Percentiles rank a stretch among this genome's conserved stretches.
These are phyloP conservation scores for Salvelinus namaycush DNA, from an alignment of 2,113 vertebrate species.

Conservation along the genomic window DNA sequence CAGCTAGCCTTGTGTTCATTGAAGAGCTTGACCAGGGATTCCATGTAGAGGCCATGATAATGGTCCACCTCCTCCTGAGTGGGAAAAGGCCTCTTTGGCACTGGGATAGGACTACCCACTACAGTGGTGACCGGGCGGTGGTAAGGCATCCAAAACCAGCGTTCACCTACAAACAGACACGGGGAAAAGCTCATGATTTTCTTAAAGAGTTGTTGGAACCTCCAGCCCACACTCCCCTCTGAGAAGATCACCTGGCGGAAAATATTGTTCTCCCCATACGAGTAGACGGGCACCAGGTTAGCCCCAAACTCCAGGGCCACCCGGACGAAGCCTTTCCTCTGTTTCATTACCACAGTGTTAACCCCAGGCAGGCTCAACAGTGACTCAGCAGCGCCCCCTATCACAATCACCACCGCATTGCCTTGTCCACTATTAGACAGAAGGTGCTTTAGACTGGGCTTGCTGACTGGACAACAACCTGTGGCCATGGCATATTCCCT, in stretches of 20 bases:
- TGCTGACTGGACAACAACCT: conserved; percentile 76
- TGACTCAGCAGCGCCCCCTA: conserved; percentile 79
- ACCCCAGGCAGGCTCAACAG: conserved; percentile 65
- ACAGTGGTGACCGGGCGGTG: conserved; percentile 74
- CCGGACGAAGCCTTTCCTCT: conserved; percentile 78
- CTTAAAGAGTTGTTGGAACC: conserved; percentile 75
- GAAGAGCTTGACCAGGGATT: conserved; percentile 74
- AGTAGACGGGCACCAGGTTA: conserved; percentile 80
- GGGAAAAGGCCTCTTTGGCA: conserved; percentile 62
- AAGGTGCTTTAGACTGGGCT: conserved; percentile 68
- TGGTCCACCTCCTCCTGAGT: conserved; percentile 73
- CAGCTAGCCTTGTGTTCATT: conserved; percentile 78
- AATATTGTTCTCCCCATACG: conserved; percentile 83
- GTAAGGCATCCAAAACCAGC: conserved; percentile 71
- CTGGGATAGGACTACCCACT: conserved; percentile 76
- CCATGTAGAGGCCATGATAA: conserved; percentile 78
- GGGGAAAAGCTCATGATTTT: conserved; percentile 74
- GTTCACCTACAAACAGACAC: conserved; percentile 76
- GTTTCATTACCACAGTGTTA: conserved; percentile 66
- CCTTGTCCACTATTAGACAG: conserved; percentile 71
- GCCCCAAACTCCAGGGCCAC: conserved; percentile 78
- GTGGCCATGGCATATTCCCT: neutral
- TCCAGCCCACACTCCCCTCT: conserved; percentile 56
- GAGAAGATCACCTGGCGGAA: conserved; percentile 71
- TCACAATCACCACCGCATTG: conserved; percentile 77